A percentile compares a stretch with the other conserved stretches of the same genome.
Conservation (phyloP, 2,797 vertebrate genomes). For the Muscicapa striata region DNA sequence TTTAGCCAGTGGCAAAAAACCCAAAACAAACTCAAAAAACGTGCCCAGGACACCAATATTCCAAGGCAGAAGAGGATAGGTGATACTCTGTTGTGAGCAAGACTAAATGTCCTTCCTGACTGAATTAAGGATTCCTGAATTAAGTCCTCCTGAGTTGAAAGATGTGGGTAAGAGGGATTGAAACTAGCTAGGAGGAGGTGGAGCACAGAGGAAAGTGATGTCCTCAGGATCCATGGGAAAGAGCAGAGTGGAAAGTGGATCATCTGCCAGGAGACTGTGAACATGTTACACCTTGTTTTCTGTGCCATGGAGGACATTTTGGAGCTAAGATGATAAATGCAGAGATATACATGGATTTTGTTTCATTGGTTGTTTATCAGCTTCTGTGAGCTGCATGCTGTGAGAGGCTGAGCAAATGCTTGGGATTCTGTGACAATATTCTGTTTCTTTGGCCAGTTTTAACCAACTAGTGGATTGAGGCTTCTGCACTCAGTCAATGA, state of each 20-base stretch:
- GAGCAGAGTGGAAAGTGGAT: not conserved
- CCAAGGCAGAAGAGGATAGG: not conserved
- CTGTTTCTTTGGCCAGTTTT: not conserved
- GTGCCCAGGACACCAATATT: not conserved
- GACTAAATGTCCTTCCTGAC: not conserved
- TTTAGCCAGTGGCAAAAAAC: not conserved
- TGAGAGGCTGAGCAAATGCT: not conserved
- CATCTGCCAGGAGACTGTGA: not conserved
- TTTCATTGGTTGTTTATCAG: not conserved
- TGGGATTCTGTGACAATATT: not conserved
- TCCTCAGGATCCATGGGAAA: not conserved
- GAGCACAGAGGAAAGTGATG: not conserved
- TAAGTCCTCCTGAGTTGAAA: not conserved
- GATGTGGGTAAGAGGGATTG: not conserved
- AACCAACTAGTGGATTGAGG: not conserved
- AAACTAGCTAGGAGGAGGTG: not conserved
- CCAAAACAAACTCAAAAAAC: rapidly evolving
- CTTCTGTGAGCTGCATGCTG: not conserved
- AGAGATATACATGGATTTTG: not conserved
- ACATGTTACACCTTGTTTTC: not conserved
- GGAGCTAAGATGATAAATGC: not conserved
- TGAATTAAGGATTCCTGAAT: not conserved
- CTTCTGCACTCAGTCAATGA: not conserved
- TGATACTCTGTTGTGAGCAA: not conserved
- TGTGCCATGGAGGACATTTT: not conserved